Base-by-base conservation (phyloP, 2,113 vertebrate species). In the Diphyllodes magnificus region DNA sequence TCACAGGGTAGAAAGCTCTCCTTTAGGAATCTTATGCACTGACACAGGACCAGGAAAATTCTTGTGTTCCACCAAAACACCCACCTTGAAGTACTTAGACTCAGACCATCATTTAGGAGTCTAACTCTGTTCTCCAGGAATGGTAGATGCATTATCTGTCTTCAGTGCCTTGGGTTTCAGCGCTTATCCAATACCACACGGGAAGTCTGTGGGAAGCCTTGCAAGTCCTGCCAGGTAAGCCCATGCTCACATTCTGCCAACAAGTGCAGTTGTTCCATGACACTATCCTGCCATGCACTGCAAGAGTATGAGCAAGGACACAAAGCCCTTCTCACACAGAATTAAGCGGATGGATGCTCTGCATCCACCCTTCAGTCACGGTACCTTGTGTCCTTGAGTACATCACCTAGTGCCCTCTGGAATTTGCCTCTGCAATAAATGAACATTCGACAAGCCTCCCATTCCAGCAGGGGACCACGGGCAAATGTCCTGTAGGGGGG, bases 181-280 rank as follows among this genome's bases (percentile, higher is more conserved):
- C 1, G 2, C 63, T 79, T 30, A 60, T 51, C 30, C 63, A 39
- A 8, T 16, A 59, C 22, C 11, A 30, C 49, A 37, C 0, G 9
- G 37, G 57, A 90, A 68, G 37, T 6, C 61, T 72, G 31, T 11
- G 20, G 37, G 61, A 94, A 82, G 40, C 60, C 40, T 57, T 54
- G 2, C 9, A 77, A 69, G 28, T 18, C 50, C 37, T 53, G 54
- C 17, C 63, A 65, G 40, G 28, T 40, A 83, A 93, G 33, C 13
- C 10, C 61, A 66, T 28, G 14, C 31, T 53, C n/a, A 63, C 6
- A 5, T 56, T 65, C 39, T 0, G 0, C 53, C 60, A 86, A 14
- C 28, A 83, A 24, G 19, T 27, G 39, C 51, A 45, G 17, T 4
- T 2, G 1, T 23, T 78, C 50, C 57, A 9, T 8, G 47, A 42